Conservation (phyloP, 64 coral and sea anemone species). For the Stichodactyla mertensii region DNA sequence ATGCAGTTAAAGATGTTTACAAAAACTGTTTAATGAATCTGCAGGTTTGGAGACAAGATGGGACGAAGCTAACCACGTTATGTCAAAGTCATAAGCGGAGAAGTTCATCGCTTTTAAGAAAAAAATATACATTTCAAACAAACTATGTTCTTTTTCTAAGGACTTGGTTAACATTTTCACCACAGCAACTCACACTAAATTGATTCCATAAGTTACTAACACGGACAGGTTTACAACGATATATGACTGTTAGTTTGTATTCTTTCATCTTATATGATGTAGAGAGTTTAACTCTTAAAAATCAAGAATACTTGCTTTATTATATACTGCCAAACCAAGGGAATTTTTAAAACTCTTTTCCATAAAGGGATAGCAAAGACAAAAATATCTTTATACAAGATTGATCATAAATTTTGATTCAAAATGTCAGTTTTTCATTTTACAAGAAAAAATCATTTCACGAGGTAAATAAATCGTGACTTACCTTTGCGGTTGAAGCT, state of each 20-base stretch:
- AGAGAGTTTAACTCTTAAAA: neutral
- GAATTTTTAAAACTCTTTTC: neutral
- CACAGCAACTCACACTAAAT: too few species aligned
- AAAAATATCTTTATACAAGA: neutral
- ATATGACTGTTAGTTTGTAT: neutral
- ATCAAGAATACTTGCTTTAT: neutral
- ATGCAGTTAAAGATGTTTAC: neutral
- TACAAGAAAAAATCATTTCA: neutral
- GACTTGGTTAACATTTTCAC: too few species aligned
- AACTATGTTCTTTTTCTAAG: too few species aligned
- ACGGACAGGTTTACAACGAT: too few species aligned
- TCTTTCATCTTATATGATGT: neutral
- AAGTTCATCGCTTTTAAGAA: neutral
- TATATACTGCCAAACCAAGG: neutral
- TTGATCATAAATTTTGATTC: neutral
- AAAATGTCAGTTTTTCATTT: neutral
- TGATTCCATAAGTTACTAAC: too few species aligned
- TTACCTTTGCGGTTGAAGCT: constrained; percentile 35
- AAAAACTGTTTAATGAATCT: neutral
- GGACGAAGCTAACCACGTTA: too few species aligned
- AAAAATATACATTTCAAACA: neutral
- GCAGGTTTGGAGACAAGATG: neutral
- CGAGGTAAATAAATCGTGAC: neutral
- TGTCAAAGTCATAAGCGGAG: neutral
- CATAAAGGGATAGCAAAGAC: neutral